Evolutionary conservation across 2,888 invertebrate genomes (phyloP).

Genomic region (Hoplodrina blanda): DNA sequence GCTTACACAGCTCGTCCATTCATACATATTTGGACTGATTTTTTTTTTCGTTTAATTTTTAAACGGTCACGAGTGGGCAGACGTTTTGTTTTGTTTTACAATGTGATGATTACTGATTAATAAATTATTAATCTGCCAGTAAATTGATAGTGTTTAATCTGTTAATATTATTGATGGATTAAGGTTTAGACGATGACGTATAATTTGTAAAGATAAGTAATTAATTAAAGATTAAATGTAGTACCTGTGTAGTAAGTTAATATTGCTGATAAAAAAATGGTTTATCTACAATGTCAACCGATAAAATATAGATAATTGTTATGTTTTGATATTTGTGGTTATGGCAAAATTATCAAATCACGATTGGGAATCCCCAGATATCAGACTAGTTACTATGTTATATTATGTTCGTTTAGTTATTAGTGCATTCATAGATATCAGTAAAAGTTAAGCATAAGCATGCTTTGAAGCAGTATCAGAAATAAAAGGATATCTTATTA

Average conservation of each 20-base stretch:
- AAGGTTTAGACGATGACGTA: slow-evolving; percentile 1
- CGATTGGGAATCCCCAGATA: slow-evolving; percentile 4
- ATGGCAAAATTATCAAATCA: slow-evolving; percentile 6
- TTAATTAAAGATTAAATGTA: slow-evolving; percentile 4
- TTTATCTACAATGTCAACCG: slow-evolving; percentile 26
- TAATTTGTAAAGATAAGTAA: slow-evolving; percentile 16
- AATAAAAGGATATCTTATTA: background rate
- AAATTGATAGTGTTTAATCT: slow-evolving; percentile 54
- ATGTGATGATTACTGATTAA: slow-evolving; percentile 73
- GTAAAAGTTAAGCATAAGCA: background rate
- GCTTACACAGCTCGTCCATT: slow-evolving; percentile 80
- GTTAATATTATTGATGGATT: slow-evolving; percentile 30
- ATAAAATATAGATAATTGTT: slow-evolving; percentile 17
- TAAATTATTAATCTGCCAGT: slow-evolving; percentile 60
- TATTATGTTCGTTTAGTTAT: slow-evolving; percentile 1
- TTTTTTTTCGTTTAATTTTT: slow-evolving; percentile 73
- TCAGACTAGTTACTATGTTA: background rate
- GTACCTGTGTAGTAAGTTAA: background rate
- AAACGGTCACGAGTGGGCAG: slow-evolving; percentile 82
- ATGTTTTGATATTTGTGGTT: slow-evolving; percentile 38
- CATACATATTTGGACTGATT: slow-evolving; percentile 83
- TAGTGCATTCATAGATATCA: background rate
- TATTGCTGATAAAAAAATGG: slow-evolving; percentile 17
- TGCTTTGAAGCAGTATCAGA: background rate
- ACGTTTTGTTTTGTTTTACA: slow-evolving; percentile 80